A percentile compares a stretch with the other conserved stretches of the same genome.
Evolutionary conservation across 2,113 vertebrate genomes (phyloP).

Genomic region (Callospermophilus lateralis): DNA sequence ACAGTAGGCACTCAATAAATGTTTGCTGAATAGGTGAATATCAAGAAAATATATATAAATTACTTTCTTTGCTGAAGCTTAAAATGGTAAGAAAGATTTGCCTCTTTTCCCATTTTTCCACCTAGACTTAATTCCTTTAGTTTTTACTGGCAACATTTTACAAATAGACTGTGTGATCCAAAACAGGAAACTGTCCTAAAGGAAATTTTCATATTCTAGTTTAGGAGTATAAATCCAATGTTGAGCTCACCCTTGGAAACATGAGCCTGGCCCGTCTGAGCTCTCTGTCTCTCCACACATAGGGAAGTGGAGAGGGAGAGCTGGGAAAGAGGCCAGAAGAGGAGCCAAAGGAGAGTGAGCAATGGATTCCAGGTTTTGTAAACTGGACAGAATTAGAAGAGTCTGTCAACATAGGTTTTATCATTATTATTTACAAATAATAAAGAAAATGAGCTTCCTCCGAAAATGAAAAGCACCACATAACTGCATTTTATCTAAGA

Average conservation of each 20-base stretch:
- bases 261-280: slow-evolving; percentile 51
- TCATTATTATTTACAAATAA: slow-evolving; percentile 13
- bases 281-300: slow-evolving; percentile 33
- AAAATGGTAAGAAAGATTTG: slow-evolving; percentile 34
- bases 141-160: slow-evolving; percentile 65
- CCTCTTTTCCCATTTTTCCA: slow-evolving; percentile 55
- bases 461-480: slow-evolving; percentile 18
- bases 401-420: neutral
- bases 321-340: slow-evolving; percentile 39
- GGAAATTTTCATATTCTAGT: slow-evolving; percentile 69
- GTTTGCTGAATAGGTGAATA: neutral
- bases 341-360: neutral
- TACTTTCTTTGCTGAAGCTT: neutral
- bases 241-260: slow-evolving; percentile 67
- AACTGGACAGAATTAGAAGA: neutral
- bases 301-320: neutral
- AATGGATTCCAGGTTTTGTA: neutral
- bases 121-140: slow-evolving; percentile 52
- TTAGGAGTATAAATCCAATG: slow-evolving; percentile 61
- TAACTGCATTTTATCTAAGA: neutral
- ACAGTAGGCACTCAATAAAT: slow-evolving; percentile 23
- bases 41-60: slow-evolving; percentile 13
- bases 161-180: slow-evolving; percentile 56
- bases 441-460: neutral
- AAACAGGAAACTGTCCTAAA: slow-evolving; percentile 72